Evolutionary conservation across 1,140 invertebrate species (phyloP).

Genomic region (Ylistrum balloti): DNA sequence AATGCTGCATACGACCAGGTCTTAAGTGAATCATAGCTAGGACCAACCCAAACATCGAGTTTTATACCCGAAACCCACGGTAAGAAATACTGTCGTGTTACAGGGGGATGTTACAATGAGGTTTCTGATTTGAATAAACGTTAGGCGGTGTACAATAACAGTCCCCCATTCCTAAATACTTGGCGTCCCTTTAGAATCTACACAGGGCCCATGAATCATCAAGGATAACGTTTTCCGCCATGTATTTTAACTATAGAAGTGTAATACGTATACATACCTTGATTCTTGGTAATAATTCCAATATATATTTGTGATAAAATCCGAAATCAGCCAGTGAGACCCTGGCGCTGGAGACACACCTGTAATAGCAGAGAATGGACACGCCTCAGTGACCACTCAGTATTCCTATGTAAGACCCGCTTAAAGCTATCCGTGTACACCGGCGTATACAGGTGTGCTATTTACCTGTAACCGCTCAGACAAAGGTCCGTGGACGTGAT

Average conservation of each 20-base stretch:
- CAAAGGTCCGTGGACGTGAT: slow-evolving; percentile 4
- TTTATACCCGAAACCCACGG: not conserved
- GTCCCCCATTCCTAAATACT: not conserved
- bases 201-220: not conserved
- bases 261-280: not conserved
- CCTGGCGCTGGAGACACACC: not conserved
- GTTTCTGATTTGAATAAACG: not conserved
- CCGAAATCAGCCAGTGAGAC: not conserved
- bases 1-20: not conserved
- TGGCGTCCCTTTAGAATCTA: not conserved
- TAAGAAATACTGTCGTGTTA: not conserved
- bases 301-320: slow-evolving; percentile 1
- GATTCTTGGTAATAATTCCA: not conserved
- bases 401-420: not conserved
- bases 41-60: not conserved
- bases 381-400: not conserved
- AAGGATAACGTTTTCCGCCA: not conserved
- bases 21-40: not conserved
- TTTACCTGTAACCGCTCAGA: slow-evolving; percentile 32
- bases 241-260: not conserved
- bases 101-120: not conserved
- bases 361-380: not conserved
- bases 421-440: slow-evolving; percentile 25
- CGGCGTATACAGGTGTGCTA: not conserved
- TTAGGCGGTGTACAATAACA: not conserved